Evolutionary conservation across 2,888 invertebrate species (phyloP), one percentile per base, ranked within the genome.

Genomic region (Arge pagana): DNA sequence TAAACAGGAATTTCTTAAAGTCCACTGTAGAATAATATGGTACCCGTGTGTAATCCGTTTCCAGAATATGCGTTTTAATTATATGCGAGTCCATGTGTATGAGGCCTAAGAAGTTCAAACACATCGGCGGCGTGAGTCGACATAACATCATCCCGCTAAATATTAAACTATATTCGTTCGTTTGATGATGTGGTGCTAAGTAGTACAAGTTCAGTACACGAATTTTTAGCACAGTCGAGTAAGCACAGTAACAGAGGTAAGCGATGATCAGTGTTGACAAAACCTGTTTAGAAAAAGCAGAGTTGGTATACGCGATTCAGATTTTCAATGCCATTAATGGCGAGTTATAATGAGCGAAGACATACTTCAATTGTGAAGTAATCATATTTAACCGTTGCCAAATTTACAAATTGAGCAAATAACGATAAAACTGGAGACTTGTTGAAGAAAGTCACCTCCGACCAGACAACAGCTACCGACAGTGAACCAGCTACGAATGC

Each of bases 111-210:
- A 98, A 99, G 79, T 99, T 99, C 39, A 99, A 85, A 78, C 98
- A 99, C 83, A 99, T 88, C 2, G 99, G 98, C 0, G 99, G 96
- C 0, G 98, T 99, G 48, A 99, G 82, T 2, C 99, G 88, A 72
- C 97, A 98, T 30, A 96, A 83, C 84, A 97, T 85, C 98, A 98
- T 97, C 51, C 99, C 99, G 63, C 95, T 94, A 80, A 99, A 97
- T 70, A 99, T 94, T 56, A 99, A 85, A 74, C 96, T 96, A 80
- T 99, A 96, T 73, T 98, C 98, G 74, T 98, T 96, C 5, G 99
- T 99, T 79, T 96, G 95, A 77, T 99, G 98, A 74, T 97, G 91
- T 0, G 96, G 93, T 3, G 98, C 97, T 62, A 99, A 79, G 75
- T 98, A 97, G 80, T 98, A 99, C 61, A 97, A 85, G 80, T 98